Conservation (phyloP, 2,888 invertebrate species). For the Xestia ashworthii region DNA sequence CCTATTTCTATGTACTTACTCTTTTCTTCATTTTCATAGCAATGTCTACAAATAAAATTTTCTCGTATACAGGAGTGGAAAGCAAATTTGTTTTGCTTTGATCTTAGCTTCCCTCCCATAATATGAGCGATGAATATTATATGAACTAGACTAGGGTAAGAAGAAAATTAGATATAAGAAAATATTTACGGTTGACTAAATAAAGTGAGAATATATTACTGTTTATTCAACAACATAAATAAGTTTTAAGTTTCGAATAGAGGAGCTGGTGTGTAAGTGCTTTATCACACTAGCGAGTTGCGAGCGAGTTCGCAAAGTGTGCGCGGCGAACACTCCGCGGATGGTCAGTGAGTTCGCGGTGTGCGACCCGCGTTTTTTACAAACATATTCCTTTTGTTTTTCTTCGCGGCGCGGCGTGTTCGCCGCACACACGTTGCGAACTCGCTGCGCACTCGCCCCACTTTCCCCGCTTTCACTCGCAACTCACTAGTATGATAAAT, state of each 20-base stretch:
- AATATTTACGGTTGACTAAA: neutral
- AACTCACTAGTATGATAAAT: too few relatives aligned
- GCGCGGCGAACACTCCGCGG: too few relatives aligned
- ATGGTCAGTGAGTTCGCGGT: too few relatives aligned
- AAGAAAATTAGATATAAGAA: neutral
- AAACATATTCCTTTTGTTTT: too few relatives aligned
- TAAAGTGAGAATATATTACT: neutral
- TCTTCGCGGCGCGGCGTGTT: too few relatives aligned
- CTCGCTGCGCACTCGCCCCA: too few relatives aligned
- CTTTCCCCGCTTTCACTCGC: too few relatives aligned
- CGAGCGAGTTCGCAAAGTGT: too few relatives aligned
- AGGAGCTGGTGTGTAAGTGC: too few relatives aligned
- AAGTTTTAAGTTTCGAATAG: neutral
- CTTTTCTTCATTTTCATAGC: conserved; percentile 5
- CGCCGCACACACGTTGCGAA: too few relatives aligned
- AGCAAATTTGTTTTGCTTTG: conserved; percentile 11
- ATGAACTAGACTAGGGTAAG: neutral
- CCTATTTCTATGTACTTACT: neutral
- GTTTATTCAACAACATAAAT: neutral
- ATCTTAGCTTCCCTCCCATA: conserved; percentile 1
- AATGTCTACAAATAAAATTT: neutral
- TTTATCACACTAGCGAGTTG: too few relatives aligned
- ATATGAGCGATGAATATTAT: conserved; percentile 12
- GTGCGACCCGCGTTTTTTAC: too few relatives aligned
- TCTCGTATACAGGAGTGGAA: conserved; percentile 3